These are phyloP conservation scores for Oreochromis niloticus DNA, from an alignment of 2,113 vertebrate species.

Conservation along the genomic window DNA sequence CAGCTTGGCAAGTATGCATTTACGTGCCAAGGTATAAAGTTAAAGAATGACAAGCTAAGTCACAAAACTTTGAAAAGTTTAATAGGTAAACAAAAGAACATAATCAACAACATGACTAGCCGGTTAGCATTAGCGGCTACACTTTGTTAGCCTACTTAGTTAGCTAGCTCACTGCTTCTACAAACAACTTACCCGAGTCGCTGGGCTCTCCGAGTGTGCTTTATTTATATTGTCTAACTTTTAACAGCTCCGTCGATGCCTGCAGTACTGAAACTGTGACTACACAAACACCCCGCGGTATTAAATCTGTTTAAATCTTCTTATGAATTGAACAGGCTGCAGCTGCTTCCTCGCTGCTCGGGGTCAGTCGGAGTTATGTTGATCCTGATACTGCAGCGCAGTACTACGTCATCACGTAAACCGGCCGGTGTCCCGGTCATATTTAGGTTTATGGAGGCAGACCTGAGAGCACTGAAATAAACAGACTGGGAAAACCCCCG, in stretches of 20 bases:
- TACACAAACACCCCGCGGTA: neutral
- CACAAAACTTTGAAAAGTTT: neutral
- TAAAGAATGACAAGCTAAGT: accelerated
- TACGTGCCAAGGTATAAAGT: accelerated
- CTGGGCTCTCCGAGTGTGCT: neutral
- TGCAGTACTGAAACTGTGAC: neutral
- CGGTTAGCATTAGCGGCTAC: constrained; percentile 34
- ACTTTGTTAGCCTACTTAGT: constrained; percentile 6
- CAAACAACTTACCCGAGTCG: constrained; percentile 50
- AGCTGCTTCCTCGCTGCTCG: neutral
- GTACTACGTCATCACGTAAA: constrained; percentile 46
- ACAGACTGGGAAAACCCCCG: constrained; percentile 46
- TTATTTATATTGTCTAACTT: neutral
- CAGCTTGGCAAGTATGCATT: neutral
- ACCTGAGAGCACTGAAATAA: constrained; percentile 34
- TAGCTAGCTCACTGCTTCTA: constrained; percentile 7
- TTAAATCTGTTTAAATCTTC: neutral
- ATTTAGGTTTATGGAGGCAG: neutral
- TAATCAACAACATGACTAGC: constrained; percentile 10
- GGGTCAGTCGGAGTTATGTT: constrained; percentile 32
- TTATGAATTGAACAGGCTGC: neutral
- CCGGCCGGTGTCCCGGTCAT: neutral
- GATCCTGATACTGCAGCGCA: constrained; percentile 4
- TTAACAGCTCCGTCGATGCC: neutral
- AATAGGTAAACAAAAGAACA: constrained; percentile 31